Percentiles rank a stretch among this genome's conserved stretches.
Conservation (phyloP, 2,113 vertebrate species). For the Beaufortia kweichowensis region DNA sequence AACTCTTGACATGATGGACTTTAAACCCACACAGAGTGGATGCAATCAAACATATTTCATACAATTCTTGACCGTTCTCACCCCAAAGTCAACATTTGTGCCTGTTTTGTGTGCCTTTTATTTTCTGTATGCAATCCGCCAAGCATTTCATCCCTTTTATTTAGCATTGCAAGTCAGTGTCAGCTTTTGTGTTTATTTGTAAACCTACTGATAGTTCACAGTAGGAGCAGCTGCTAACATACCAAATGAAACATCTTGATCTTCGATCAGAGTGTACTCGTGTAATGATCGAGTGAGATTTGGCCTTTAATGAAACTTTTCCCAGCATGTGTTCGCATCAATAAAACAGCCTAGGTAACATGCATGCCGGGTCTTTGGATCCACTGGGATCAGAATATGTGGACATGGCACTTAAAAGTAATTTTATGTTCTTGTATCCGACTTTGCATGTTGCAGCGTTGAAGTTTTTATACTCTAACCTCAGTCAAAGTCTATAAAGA, state of each 20-base stretch:
- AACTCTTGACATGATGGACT: slow-evolving; percentile 37
- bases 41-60: not conserved
- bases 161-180: slow-evolving; percentile 19
- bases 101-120: slow-evolving; percentile 17
- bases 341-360: slow-evolving; percentile 36
- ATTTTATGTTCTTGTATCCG: slow-evolving; percentile 8
- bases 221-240: slow-evolving; percentile 21
- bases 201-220: slow-evolving; percentile 33
- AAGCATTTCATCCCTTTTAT: slow-evolving; percentile 34
- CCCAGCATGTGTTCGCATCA: slow-evolving; percentile 53
- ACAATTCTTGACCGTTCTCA: not conserved
- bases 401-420: slow-evolving; percentile 23
- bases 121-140: slow-evolving; percentile 2
- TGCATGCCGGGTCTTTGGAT: not conserved
- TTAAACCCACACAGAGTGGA: slow-evolving; percentile 6
- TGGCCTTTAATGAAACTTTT: slow-evolving; percentile 64
- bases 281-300: slow-evolving; percentile 52
- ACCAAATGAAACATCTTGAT: slow-evolving; percentile 28
- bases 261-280: slow-evolving; percentile 44
- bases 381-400: slow-evolving; percentile 16
- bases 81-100: slow-evolving; percentile 23
- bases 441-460: not conserved
- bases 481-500: not conserved
- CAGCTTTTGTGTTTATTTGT: slow-evolving; percentile 16
- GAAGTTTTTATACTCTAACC: slow-evolving; percentile 15